A percentile compares a stretch with the other conserved stretches of the same genome.
Conservation (phyloP, 2,888 invertebrate genomes). For the Sinodicranocentrus sp. region DNA sequence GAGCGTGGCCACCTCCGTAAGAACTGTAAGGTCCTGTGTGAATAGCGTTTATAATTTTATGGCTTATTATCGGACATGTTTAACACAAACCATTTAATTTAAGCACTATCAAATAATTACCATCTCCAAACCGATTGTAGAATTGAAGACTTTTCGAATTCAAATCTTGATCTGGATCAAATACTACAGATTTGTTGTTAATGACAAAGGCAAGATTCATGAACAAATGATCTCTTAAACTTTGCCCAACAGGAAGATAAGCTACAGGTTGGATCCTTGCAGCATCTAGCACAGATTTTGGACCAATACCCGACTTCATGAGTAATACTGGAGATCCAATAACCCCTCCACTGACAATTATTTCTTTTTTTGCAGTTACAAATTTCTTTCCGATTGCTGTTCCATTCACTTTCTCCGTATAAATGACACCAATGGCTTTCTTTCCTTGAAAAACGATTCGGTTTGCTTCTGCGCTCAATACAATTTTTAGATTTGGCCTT, state of each 20-base stretch:
- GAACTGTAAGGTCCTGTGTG: neutral
- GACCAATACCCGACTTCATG: constrained; percentile 12
- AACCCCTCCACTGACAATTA: constrained; percentile 43
- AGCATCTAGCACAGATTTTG: neutral
- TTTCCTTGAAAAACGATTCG: constrained; percentile 7
- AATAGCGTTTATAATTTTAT: neutral
- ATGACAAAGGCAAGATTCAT: constrained; percentile 36
- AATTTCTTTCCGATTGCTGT: neutral
- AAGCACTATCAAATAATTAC: constrained; percentile 1
- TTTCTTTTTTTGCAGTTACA: constrained; percentile 36
- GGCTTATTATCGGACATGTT: too few species aligned
- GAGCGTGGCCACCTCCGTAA: constrained; percentile 15
- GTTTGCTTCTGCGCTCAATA: constrained; percentile 1
- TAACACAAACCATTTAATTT: too few species aligned
- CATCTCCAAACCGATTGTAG: constrained; percentile 41
- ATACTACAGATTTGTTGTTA: constrained; percentile 34
- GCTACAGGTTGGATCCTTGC: neutral
- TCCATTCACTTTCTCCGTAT: neutral
- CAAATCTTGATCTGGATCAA: constrained; percentile 40
- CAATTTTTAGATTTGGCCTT: constrained; percentile 16
- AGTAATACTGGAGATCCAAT: constrained; percentile 36
- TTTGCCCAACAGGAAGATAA: constrained; percentile 65
- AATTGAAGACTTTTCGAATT: constrained; percentile 39
- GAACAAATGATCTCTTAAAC: constrained; percentile 49
- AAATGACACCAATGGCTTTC: constrained; percentile 43